Evolutionary conservation across 2,888 invertebrate species (phyloP), one percentile per base, ranked within the genome.

Genomic region (Scaptodrosophila latifasciaeformis): DNA sequence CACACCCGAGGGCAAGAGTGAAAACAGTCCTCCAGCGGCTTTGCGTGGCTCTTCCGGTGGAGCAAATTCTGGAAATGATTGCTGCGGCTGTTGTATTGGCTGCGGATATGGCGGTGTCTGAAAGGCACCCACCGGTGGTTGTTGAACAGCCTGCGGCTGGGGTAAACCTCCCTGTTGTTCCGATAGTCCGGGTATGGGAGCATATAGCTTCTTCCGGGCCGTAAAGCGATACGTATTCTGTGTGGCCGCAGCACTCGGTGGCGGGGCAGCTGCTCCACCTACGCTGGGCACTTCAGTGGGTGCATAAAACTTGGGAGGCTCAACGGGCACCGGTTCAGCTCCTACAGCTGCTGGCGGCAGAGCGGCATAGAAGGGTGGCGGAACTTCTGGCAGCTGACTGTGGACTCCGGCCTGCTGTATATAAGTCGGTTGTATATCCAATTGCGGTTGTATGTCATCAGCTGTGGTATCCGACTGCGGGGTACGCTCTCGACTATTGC

Each of bases 151-250:
- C 2, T 43, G 53, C 21, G 30, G 48, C 13, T 44, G 48, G 9
- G 54, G 62, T n/a, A n/a, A 27, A 2, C 21, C 42, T 13, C 34
- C 40, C 2, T 57, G 18, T 10, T 70, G 72, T 29, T 82, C 79
- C 0, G 82, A 81, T 2, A 94, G 82, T 1, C 94, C 93, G 0
- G 94, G 94, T 70, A 93, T 91, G 72, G 91, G 93, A 0, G 94
- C 94, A 84, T 95, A 94, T 2, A 89, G 87, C 75, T 92, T 91
- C 82, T 92, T 91, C 68, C 90, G 90, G 2, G 90, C 90, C 0
- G 91, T 87, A 50, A 93, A 88, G 29, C 94, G 88, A 84, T 91
- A 94, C 34, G 88, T 89, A 66, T 90, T 86, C 30, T 79, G 82
- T 21, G 27, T 42, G 3, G 56, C 75, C 13, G 50, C 46, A 5